Base-by-base conservation (phyloP, 2,888 invertebrate genomes). In the Nesidiocoris tenuis region DNA sequence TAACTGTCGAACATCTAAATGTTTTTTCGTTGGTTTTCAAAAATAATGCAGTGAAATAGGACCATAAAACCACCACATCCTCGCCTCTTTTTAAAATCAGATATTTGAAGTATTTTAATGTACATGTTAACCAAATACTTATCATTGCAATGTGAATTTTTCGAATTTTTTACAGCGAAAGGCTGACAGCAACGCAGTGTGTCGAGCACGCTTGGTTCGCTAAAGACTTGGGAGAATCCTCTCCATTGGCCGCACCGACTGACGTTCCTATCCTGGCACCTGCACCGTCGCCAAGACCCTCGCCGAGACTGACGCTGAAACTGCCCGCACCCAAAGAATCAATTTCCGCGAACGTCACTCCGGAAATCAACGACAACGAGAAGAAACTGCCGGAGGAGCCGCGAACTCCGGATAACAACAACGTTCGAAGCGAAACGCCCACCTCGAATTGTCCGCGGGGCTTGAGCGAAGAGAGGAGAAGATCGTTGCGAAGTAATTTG, bases 141-240 rank as follows among this genome's bases (percentile, higher is more conserved):
- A n/a, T n/a, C n/a, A n/a, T n/a, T n/a, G n/a, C n/a, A n/a, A n/a
- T n/a, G n/a, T n/a, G n/a, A n/a, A n/a, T n/a, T n/a, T n/a, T n/a
- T n/a, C n/a, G n/a, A n/a, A n/a, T n/a, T n/a, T n/a, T n/a, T n/a
- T 88, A 12, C 86, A 96, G 96, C 85, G 90, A 91, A 85, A 91
- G 96, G 85, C 89, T 96, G 86, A 91, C 91, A 83, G 94, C 94
- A 82, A 88, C 90, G 82, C 92, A 94, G 85, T 92, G 96, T 86
- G 89, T 96, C 83, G 90, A 93, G 84, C 96, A 96, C 86, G 89
- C 91, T 82, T 96, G 96, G 96, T 88, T 96, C 83, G 55, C 77
- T 9, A 79, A 78, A 65, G 75, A 68, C 16, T 77, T 79, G 22
- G 75, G 77, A 23, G 74, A 76, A 70, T 61, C 75, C 21, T 61